phyloP scores from a whole-genome alignment of 2,888 invertebrate species.

The Acrocera orbiculus region DNA sequence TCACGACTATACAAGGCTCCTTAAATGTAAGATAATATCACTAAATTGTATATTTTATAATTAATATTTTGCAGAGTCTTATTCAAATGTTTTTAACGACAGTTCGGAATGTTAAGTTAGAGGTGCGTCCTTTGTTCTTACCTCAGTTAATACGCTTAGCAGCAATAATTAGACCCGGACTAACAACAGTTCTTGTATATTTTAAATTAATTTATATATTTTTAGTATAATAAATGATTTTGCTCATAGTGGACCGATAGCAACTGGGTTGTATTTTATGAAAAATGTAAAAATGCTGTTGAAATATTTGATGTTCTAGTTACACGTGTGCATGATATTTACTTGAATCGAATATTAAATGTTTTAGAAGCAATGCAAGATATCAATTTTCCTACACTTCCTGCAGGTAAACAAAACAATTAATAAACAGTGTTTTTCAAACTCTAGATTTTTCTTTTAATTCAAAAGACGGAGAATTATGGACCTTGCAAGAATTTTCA shows the following conservation, averaged over 20 bases:
- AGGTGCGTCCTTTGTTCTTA: constrained; percentile 76
- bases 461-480: constrained; percentile 50
- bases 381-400: constrained; percentile 62
- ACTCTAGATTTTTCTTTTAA: constrained; percentile 5
- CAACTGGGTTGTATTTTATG: constrained; percentile 62
- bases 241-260: constrained; percentile 57
- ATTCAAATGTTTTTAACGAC: constrained; percentile 57
- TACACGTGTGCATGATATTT: constrained; percentile 73
- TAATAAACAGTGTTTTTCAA: neutral
- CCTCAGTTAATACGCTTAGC: constrained; percentile 75
- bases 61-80: constrained; percentile 43
- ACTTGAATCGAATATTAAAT: constrained; percentile 75
- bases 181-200: constrained; percentile 40
- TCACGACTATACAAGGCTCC: constrained; percentile 56
- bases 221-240: neutral
- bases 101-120: constrained; percentile 59
- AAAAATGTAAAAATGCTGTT: constrained; percentile 57
- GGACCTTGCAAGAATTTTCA: constrained; percentile 73
- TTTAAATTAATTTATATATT: neutral
- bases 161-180: constrained; percentile 63
- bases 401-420: constrained; percentile 34
- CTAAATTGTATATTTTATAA: too few species aligned
- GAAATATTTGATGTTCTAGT: constrained; percentile 60
- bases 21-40: constrained; percentile 42
- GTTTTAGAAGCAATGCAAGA: constrained; percentile 76